A percentile compares a stretch with the other conserved stretches of the same genome.
phyloP scores from a whole-genome alignment of 2,113 vertebrate genomes.

The Dromiciops gliroides region DNA sequence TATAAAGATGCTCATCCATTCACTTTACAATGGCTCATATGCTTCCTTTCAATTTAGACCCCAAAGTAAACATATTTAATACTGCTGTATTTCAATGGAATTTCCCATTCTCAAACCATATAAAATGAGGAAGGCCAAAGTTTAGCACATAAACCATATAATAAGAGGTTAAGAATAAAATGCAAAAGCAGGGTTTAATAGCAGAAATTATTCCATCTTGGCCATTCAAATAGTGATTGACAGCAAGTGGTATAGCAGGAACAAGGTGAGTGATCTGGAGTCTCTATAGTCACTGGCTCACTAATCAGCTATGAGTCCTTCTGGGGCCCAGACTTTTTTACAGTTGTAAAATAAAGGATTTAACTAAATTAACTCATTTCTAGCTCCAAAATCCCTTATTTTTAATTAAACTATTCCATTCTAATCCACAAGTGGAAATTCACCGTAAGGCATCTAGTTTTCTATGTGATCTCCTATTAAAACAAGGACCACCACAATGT shows the following conservation, averaged over 20 bases:
- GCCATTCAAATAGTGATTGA: slow-evolving; percentile 26
- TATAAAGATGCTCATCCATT: neutral
- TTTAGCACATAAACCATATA: neutral
- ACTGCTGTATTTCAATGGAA: neutral
- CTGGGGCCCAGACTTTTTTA: neutral
- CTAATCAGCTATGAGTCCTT: neutral
- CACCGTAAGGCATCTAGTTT: slow-evolving; percentile 11
- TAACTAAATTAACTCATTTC: neutral
- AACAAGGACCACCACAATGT: neutral
- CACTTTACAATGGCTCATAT: neutral
- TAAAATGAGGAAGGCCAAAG: neutral
- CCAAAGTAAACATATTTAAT: neutral
- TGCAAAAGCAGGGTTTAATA: neutral
- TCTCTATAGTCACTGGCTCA: neutral
- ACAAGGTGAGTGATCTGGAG: neutral
- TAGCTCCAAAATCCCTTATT: slow-evolving; percentile 38
- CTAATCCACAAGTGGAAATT: slow-evolving; percentile 3
- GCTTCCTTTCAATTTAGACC: neutral
- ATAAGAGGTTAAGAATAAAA: neutral
- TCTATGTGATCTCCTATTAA: neutral
- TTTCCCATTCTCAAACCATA: neutral
- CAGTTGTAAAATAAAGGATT: neutral
- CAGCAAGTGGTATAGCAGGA: neutral
- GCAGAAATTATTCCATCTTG: slow-evolving; percentile 21
- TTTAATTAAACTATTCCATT: slow-evolving; percentile 2